A percentile compares a stretch with the other conserved stretches of the same genome.
Conservation (phyloP, 2,888 invertebrate genomes). For the Sceliomorpha sp. region DNA sequence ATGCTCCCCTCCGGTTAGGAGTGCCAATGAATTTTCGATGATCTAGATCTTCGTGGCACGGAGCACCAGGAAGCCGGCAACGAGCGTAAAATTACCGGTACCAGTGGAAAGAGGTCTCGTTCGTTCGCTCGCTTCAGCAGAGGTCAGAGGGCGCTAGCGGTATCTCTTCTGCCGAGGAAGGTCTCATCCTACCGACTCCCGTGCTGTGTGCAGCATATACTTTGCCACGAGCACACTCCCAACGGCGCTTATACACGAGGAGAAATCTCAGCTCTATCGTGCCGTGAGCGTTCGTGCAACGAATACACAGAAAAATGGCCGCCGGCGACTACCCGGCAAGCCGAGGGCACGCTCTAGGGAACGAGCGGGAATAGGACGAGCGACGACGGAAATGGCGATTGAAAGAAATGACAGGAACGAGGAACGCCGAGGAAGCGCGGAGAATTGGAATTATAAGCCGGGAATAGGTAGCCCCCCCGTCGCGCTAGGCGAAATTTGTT, state of each 20-base stretch:
- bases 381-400: slow-evolving; percentile 36
- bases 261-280: slow-evolving; percentile 52
- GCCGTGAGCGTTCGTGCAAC: slow-evolving; percentile 57
- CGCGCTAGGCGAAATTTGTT: slow-evolving; percentile 74
- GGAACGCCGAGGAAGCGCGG: slow-evolving; percentile 59
- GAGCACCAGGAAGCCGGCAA: slow-evolving; percentile 71
- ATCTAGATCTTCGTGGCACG: slow-evolving; percentile 70
- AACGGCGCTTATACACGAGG: slow-evolving; percentile 39
- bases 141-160: slow-evolving; percentile 80
- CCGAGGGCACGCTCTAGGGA: slow-evolving; percentile 30
- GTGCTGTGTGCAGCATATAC: slow-evolving; percentile 46
- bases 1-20: slow-evolving; percentile 12
- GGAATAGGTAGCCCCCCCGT: slow-evolving; percentile 65
- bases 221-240: slow-evolving; percentile 48
- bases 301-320: slow-evolving; percentile 57
- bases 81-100: slow-evolving; percentile 74
- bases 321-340: slow-evolving; percentile 37
- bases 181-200: slow-evolving; percentile 57
- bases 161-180: slow-evolving; percentile 70
- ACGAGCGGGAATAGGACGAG: slow-evolving; percentile 13
- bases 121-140: slow-evolving; percentile 66
- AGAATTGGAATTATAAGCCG: slow-evolving; percentile 55
- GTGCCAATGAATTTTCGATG: slow-evolving; percentile 64
- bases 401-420: slow-evolving; percentile 31
- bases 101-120: slow-evolving; percentile 70